Percentiles rank a stretch among this genome's conserved stretches.
Conservation (phyloP, 1,140 invertebrate genomes). For the Aleiodes sp. region DNA sequence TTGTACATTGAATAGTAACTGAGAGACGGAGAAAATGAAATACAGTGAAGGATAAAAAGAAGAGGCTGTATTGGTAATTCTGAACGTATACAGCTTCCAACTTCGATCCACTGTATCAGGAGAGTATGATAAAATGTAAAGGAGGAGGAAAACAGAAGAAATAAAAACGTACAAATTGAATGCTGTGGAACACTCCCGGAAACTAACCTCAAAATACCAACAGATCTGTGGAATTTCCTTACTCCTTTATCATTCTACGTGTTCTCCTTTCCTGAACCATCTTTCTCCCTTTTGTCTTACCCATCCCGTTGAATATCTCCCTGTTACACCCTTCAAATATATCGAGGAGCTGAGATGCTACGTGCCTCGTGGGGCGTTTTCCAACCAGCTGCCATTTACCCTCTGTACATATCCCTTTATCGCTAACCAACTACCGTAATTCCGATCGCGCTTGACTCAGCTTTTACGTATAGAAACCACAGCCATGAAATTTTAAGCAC, state of each 20-base stretch:
- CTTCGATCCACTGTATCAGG: not conserved
- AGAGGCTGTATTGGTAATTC: not conserved
- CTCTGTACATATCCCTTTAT: constrained; percentile 44
- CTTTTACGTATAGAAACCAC: constrained; percentile 38
- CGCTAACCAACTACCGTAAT: constrained; percentile 45
- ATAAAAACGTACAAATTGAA: not conserved
- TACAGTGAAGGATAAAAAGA: not conserved
- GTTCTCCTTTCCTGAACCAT: not conserved
- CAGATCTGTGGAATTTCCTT: not conserved
- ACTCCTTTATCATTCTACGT: not conserved
- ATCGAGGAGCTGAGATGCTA: constrained; percentile 25
- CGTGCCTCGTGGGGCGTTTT: constrained; percentile 24
- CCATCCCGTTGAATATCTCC: not conserved
- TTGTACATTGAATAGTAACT: not conserved
- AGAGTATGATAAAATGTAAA: not conserved
- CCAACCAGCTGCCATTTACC: constrained; percentile 43
- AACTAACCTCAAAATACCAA: not conserved
- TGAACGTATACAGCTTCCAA: not conserved
- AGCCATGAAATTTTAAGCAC: not conserved
- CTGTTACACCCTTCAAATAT: not conserved
- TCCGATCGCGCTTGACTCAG: constrained; percentile 52
- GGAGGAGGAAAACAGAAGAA: not conserved
- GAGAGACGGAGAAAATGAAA: not conserved
- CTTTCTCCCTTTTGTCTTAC: constrained; percentile 19
- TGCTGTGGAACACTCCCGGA: not conserved